Base-by-base conservation (phyloP, 1,140 invertebrate species). In the Venturia canescens region DNA sequence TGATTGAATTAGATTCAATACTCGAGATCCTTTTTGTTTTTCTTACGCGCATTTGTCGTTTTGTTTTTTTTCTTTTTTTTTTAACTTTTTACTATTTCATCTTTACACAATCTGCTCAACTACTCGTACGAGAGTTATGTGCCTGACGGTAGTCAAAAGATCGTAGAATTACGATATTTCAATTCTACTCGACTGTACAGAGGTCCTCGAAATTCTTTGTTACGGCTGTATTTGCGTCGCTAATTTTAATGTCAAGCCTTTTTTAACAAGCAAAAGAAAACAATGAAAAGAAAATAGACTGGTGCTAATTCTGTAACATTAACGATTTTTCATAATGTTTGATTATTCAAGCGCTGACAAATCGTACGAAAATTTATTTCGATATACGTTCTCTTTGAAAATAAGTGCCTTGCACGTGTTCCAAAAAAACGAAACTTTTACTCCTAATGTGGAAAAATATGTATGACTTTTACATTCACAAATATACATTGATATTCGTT, bases 401-500 rank as follows among this genome's bases (percentile, higher is more conserved):
- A 79, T 38, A 83, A 89, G 90, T 91, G 90, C 90, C 90, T 91
- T 91, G 88, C 87, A 88, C 89, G 88, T 91, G 90, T 90, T 90
- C 86, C 80, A 80, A 53, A 50, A 26, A 23, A 23, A 70, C 60
- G 69, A 78, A 69, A 44, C 31, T 1, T 23, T 79, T 60, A n/a
- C 13, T 38, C 5, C 34, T 11, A 74, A 50, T 23, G 34, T 34
- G 11, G 70, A 48, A 72, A 57, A 7, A 57, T 57, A 57, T 57
- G 21, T 23, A 57, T 7, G 23, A 60, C 5, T 34, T 13, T 16
- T 44, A 44, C 7, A 44, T 29, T 66, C 3, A 26, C 3, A 27
- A 26, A 66, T 66, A 66, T 29, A 66, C 4, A 27, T 66, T 57
- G 9, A 66, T 66, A 66, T 66, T 66, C 23, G 23, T 66, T 23